Evolutionary conservation across 2,888 invertebrate species (phyloP).

Genomic region (Lampropteryx suffumata): DNA sequence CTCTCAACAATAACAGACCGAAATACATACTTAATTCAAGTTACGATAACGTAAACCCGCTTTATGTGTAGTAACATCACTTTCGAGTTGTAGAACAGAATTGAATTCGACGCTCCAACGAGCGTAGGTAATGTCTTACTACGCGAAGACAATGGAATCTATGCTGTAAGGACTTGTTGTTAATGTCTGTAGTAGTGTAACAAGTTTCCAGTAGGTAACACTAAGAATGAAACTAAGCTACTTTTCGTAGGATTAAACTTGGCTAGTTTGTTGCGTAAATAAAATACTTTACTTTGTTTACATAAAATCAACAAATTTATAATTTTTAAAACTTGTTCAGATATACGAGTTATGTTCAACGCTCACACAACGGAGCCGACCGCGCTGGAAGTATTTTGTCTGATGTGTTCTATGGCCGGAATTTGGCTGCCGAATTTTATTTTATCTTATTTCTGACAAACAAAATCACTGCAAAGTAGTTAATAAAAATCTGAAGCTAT

Average conservation of each 20-base stretch:
- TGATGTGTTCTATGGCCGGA: too few species aligned
- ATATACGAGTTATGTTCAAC: too few species aligned
- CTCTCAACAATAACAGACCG: constrained; percentile 3
- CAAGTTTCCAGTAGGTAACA: neutral
- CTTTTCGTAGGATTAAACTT: constrained; percentile 11
- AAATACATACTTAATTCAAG: neutral
- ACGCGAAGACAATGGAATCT: constrained; percentile 26
- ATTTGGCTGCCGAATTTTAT: constrained; percentile 1
- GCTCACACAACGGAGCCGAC: too few species aligned
- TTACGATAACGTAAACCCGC: constrained; percentile 7
- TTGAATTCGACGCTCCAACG: constrained; percentile 28
- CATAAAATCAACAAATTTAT: too few species aligned
- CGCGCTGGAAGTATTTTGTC: too few species aligned
- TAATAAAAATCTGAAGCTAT: constrained; percentile 41
- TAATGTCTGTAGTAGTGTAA: constrained; percentile 12
- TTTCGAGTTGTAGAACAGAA: constrained; percentile 24
- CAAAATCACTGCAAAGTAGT: constrained; percentile 33
- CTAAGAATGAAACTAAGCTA: constrained; percentile 13
- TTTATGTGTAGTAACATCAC: constrained; percentile 15
- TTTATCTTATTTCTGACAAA: constrained; percentile 21
- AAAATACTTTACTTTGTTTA: neutral
- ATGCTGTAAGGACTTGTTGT: constrained; percentile 5
- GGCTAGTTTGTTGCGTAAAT: neutral
- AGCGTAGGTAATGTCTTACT: constrained; percentile 13
- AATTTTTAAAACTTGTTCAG: too few species aligned